These are phyloP conservation scores for Heliconius erato DNA, from an alignment of 2,888 invertebrate species.

Conservation along the genomic window DNA sequence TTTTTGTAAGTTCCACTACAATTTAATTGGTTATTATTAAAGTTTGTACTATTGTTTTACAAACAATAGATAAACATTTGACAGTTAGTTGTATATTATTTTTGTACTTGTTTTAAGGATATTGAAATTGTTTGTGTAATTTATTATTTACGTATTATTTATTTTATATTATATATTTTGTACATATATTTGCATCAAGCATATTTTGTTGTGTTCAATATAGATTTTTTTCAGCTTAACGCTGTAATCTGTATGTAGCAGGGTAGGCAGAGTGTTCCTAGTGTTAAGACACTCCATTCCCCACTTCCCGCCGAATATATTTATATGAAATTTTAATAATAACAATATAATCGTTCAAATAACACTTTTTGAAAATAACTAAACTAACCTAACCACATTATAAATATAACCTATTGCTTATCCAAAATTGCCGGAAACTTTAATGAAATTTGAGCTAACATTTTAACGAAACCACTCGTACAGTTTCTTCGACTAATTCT, in stretches of 20 bases:
- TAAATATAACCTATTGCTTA: neutral
- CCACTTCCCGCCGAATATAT: neutral
- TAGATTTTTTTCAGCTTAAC: neutral
- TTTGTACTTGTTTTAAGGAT: neutral
- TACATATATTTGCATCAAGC: too few relatives aligned
- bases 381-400: neutral
- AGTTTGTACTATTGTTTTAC: neutral
- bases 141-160: too few relatives aligned
- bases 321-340: neutral
- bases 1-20: too few relatives aligned
- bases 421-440: neutral
- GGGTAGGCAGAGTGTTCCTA: neutral
- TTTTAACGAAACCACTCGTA: slow-evolving; percentile 14
- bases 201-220: too few relatives aligned
- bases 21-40: neutral
- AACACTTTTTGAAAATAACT: neutral
- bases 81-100: neutral
- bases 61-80: neutral
- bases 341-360: neutral
- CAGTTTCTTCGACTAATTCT: slow-evolving; percentile 23
- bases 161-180: too few relatives aligned
- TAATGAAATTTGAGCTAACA: slow-evolving; percentile 21
- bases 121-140: too few relatives aligned
- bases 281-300: neutral
- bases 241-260: neutral